phyloP scores from a whole-genome alignment of 2,797 vertebrate genomes.

The Helarctos malayanus region DNA sequence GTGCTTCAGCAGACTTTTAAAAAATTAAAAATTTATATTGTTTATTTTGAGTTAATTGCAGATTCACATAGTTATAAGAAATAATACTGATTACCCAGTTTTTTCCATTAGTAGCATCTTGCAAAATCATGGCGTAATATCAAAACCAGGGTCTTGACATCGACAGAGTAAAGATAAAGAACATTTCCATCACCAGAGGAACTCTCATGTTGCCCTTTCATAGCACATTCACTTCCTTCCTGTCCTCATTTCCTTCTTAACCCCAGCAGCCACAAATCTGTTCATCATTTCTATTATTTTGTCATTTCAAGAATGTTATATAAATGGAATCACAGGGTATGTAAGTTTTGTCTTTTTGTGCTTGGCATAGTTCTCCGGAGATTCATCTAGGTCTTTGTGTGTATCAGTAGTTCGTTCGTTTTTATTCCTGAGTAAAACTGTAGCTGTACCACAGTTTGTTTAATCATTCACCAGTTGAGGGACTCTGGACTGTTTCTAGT shows the following conservation, averaged over 20 bases:
- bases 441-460: neutral
- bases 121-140: neutral
- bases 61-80: neutral
- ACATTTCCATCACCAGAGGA: neutral
- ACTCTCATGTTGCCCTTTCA: neutral
- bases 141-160: neutral
- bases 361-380: neutral
- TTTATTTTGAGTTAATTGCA: slow-evolving; percentile 44
- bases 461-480: neutral
- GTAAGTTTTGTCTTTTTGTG: neutral
- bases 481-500: neutral
- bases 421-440: slow-evolving; percentile 11
- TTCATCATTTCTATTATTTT: neutral
- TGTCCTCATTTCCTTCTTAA: neutral
- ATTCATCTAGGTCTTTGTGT: neutral
- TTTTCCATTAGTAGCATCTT: neutral
- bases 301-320: neutral
- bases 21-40: neutral
- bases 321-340: neutral
- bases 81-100: neutral
- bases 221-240: neutral
- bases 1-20: neutral
- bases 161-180: neutral
- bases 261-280: neutral
- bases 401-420: neutral